Evolutionary conservation across 2,797 vertebrate species (phyloP).

Genomic region (Macropodus opercularis): DNA sequence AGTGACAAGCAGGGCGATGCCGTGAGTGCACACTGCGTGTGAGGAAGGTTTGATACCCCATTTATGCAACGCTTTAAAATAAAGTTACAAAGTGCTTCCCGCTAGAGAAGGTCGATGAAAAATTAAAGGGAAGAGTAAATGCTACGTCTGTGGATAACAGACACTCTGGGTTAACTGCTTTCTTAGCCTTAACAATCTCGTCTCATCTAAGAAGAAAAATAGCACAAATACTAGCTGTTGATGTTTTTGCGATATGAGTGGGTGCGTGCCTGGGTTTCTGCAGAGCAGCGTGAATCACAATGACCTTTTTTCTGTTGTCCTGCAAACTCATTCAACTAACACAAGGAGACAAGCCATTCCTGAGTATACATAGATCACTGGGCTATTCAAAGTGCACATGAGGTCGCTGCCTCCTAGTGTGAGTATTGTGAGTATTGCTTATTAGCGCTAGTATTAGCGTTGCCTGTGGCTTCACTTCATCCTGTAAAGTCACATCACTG

Average conservation of each 20-base stretch:
- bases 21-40: neutral
- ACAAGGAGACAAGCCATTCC: conserved; percentile 72
- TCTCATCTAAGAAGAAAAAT: conserved; percentile 17
- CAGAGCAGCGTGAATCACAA: conserved; percentile 63
- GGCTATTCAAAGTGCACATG: no score
- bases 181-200: conserved; percentile 10
- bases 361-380: no score
- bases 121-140: no score
- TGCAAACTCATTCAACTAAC: conserved; percentile 65
- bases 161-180: neutral
- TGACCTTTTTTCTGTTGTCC: conserved; percentile 53
- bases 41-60: neutral
- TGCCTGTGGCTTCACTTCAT: no score
- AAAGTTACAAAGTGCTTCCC: conserved; percentile 15
- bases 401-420: no score
- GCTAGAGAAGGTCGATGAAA: conserved; percentile 3
- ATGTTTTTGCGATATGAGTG: no score
- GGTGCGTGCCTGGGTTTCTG: no score
- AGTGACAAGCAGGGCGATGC: conserved; percentile 1
- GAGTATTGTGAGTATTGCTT: no score
- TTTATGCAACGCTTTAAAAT: conserved; percentile 17
- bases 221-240: no score
- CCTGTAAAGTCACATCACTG: no score
- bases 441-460: no score
- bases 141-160: no score